These are phyloP conservation scores for Pollachius pollachius DNA, from an alignment of 2,113 vertebrate species.

Conservation along the genomic window DNA sequence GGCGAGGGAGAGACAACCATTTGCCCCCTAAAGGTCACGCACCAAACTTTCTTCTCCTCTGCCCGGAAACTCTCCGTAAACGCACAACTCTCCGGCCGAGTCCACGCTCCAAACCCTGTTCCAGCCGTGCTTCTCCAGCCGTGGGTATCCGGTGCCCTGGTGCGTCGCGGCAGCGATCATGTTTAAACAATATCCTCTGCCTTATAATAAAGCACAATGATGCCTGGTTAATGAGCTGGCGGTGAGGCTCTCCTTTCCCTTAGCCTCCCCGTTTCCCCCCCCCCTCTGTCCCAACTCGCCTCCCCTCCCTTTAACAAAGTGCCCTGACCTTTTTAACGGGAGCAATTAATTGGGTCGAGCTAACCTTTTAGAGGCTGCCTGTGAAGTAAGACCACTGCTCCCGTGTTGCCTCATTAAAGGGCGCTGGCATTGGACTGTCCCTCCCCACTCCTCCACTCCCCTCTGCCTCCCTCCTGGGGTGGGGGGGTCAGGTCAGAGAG, in stretches of 20 bases:
- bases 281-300: conserved; percentile 64
- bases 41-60: no score
- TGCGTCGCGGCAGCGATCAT: conserved; percentile 38
- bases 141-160: not conserved
- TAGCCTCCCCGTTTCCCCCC: conserved; percentile 44
- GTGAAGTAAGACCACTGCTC: conserved; percentile 59
- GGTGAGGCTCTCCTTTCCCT: conserved; percentile 18
- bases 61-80: no score
- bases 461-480: conserved; percentile 35
- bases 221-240: conserved; percentile 69
- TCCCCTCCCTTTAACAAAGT: conserved; percentile 63
- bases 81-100: no score
- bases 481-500: not conserved
- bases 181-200: conserved; percentile 60
- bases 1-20: not conserved
- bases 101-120: no score
- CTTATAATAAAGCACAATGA: conserved; percentile 70
- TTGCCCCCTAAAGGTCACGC: not conserved
- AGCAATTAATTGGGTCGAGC: conserved; percentile 73
- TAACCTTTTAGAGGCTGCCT: conserved; percentile 74
- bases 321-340: conserved; percentile 78
- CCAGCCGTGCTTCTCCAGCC: not conserved
- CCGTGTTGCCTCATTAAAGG: conserved; percentile 72
- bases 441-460: conserved; percentile 18
- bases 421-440: conserved; percentile 51